A percentile compares a stretch with the other conserved stretches of the same genome.
These are phyloP conservation scores for Pinctada fucata DNA, from an alignment of 2,888 invertebrate species.

Conservation along the genomic window DNA sequence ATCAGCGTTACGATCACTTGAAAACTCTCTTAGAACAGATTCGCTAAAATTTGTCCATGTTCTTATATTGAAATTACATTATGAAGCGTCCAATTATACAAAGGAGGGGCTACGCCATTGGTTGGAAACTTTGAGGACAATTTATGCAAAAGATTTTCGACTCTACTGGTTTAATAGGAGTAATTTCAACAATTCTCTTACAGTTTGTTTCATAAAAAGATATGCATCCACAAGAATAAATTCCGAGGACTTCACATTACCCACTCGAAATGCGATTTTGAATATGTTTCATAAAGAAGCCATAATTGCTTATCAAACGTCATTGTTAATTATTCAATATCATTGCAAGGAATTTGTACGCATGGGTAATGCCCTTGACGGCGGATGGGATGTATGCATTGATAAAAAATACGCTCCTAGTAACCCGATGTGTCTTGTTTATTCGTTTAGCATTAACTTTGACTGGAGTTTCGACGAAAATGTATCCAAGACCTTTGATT, in stretches of 20 bases:
- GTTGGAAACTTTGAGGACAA: background rate
- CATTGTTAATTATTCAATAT: background rate
- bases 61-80: background rate
- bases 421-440: background rate
- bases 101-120: background rate
- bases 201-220: background rate
- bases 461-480: slow-evolving; percentile 2
- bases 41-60: background rate
- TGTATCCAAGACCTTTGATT: background rate
- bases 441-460: background rate
- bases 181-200: background rate
- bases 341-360: background rate
- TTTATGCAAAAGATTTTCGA: background rate
- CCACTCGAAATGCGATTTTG: background rate
- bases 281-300: background rate
- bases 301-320: background rate
- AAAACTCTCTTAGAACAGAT: background rate
- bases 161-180: background rate
- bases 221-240: background rate
- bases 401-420: background rate
- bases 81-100: background rate
- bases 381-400: slow-evolving; percentile 4
- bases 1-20: background rate
- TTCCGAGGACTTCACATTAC: background rate
- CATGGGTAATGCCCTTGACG: background rate